Base-by-base conservation (phyloP, 1,140 invertebrate genomes). In the Drosophila pectinifera region DNA sequence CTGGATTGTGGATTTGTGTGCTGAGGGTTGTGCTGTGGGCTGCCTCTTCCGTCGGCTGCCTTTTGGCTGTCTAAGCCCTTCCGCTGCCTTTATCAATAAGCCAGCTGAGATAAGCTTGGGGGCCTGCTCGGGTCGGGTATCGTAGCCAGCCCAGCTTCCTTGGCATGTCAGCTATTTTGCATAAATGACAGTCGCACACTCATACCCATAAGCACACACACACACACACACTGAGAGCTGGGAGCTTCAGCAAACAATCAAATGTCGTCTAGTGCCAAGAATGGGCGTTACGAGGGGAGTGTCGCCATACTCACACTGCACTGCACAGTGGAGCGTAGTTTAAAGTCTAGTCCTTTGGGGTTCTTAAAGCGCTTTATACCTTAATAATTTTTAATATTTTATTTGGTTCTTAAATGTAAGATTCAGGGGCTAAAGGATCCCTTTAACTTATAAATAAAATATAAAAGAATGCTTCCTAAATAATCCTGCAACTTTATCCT, bases 51-150 rank as follows among this genome's bases (percentile, higher is more conserved):
- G 83, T 75, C 70, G 65, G 73, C 45, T 65, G 63, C 42, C 73
- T 78, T 79, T 73, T 69, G 57, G 53, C 64, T 88, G 83, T 88
- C 83, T 83, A 79, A 88, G 84, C 77, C 79, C 79, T 88, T 88
- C 83, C 83, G 83, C 36, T 83, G 76, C 75, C 83, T 77, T 88
- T 88, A 85, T 85, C 82, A 85, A 88, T 88, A 82, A 78, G 80
- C 76, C 81, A 63, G 65, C 38, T 11, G 61, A 82, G 78, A 88
- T 86, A 86, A 88, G 85, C 83, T 67, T 62, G 61, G 38, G 65
- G 31, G 16, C 53, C 56, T 26, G 28, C 39, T 55, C 45, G 68
- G 75, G 78, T 58, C 59, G 26, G 75, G 68, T 68, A 43, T 63
- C 11, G 34, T 16, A 42, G 28, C 55, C 18, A 38, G 28, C 39